Evolutionary conservation across 2,888 invertebrate genomes (phyloP).

Genomic region (Drosophila recens): DNA sequence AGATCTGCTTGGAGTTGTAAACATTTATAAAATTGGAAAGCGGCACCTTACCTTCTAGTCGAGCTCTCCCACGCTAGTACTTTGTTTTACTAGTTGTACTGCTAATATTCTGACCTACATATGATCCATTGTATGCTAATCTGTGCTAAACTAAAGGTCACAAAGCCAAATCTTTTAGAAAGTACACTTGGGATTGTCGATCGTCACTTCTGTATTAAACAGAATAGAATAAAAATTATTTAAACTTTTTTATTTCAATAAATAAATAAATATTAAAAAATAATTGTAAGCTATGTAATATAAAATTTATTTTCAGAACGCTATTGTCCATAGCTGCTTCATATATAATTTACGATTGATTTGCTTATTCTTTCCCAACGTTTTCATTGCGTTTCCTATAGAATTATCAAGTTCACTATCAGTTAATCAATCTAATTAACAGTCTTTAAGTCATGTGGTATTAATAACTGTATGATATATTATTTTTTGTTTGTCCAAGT

Average conservation of each 20-base stretch:
- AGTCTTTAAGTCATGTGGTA: background rate
- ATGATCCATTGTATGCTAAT: conserved; percentile 64
- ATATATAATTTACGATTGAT: too few relatives aligned
- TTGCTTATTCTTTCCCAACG: too few relatives aligned
- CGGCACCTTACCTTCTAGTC: background rate
- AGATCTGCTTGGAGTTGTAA: too few relatives aligned
- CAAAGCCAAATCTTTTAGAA: background rate
- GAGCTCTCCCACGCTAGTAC: background rate
- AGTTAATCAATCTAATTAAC: conserved; percentile 5
- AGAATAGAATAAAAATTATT: background rate
- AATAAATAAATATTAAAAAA: background rate
- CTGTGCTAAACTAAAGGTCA: background rate
- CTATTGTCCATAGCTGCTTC: too few relatives aligned
- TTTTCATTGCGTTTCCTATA: background rate
- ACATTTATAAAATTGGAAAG: background rate
- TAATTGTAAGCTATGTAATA: background rate
- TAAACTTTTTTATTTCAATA: background rate
- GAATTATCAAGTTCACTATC: background rate
- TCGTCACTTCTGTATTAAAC: background rate
- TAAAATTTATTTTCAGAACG: too few relatives aligned
- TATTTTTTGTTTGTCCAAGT: background rate
- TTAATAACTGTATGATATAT: background rate
- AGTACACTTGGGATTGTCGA: too few relatives aligned
- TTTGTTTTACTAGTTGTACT: conserved; percentile 1
- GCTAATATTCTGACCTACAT: conserved; percentile 33